Percentiles rank a stretch among this genome's conserved stretches.
phyloP scores from a whole-genome alignment of 2,888 invertebrate genomes.

The Macrophya alboannulata region DNA sequence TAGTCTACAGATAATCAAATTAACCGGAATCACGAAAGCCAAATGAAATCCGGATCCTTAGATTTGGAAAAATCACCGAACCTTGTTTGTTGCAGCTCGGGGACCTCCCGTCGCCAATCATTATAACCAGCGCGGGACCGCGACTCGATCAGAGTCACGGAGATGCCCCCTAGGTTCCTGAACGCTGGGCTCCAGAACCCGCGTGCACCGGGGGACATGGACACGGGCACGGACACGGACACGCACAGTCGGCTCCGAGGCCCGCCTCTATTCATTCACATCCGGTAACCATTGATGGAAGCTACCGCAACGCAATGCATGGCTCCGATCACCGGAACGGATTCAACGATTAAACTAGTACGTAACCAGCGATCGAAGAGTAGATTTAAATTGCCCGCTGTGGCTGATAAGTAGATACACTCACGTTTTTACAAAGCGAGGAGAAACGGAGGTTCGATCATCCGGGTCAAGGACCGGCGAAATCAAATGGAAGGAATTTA shows the following conservation, averaged over 20 bases:
- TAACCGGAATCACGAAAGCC: constrained; percentile 6
- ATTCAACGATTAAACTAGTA: constrained; percentile 49
- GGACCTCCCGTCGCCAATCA: constrained; percentile 71
- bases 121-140: constrained; percentile 64
- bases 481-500: constrained; percentile 12
- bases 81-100: constrained; percentile 71
- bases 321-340: constrained; percentile 53
- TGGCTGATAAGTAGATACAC: constrained; percentile 35
- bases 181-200: constrained; percentile 14
- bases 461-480: constrained; percentile 16
- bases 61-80: constrained; percentile 35
- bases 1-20: not conserved
- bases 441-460: constrained; percentile 6
- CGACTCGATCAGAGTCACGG: constrained; percentile 48
- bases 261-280: constrained; percentile 70
- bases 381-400: constrained; percentile 52
- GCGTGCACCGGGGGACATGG: constrained; percentile 35
- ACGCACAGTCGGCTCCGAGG: constrained; percentile 61
- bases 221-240: constrained; percentile 53
- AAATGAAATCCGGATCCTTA: constrained; percentile 21
- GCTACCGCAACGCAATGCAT: constrained; percentile 61
- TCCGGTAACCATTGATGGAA: constrained; percentile 70
- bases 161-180: constrained; percentile 50
- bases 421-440: constrained; percentile 35
- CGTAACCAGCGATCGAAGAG: constrained; percentile 52